Base-by-base conservation (phyloP, 2,113 vertebrate species). In the Phalacrocorax aristotelis region DNA sequence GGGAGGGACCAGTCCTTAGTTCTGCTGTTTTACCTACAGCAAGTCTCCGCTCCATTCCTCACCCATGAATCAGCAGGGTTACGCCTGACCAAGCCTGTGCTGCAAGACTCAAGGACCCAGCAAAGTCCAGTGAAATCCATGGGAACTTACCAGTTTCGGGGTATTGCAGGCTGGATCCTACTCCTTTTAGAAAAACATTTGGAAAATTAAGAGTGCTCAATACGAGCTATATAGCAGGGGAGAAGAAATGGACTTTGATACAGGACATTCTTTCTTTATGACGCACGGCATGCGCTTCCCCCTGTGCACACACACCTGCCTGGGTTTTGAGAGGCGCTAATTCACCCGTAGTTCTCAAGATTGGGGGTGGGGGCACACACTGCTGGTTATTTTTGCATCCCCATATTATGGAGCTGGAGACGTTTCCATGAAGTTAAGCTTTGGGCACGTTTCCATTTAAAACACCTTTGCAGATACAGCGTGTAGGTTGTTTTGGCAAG, bases 391-490 rank as follows among this genome's bases (percentile, higher is more conserved):
- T 89, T 93, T 52, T 76, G 34, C 85, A 57, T 60, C 79, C 82
- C 75, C 51, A 2, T 52, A 18, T 68, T 27, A 61, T 2, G 5
- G 54, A 68, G 68, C 80, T 94, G 88, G 79, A 72, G 92, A 83
- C 19, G 48, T 82, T 86, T 66, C 91, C 52, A 4, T 17, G 6
- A 7, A 66, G 13, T 38, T 74, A 16, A 83, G 77, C 86, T 15
- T 44, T 65, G 97, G 98, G 98, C 96, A 14, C 0, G 1, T 23
- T 34, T 97, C 98, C 98, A 97, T 75, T 44, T 36, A 74, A 97
- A 97, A 94, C 36, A 93, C 85, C 95, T 58, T 38, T 25, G 12
- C 25, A 94, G 89, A 84, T 88, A 88, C 90, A 97, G 95, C 69
- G 9, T 27, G 14, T 13, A 2, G 4, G 75, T 96, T 98, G 95